Base-by-base conservation (phyloP, 2,888 invertebrate species). In the Epiblema foenella region DNA sequence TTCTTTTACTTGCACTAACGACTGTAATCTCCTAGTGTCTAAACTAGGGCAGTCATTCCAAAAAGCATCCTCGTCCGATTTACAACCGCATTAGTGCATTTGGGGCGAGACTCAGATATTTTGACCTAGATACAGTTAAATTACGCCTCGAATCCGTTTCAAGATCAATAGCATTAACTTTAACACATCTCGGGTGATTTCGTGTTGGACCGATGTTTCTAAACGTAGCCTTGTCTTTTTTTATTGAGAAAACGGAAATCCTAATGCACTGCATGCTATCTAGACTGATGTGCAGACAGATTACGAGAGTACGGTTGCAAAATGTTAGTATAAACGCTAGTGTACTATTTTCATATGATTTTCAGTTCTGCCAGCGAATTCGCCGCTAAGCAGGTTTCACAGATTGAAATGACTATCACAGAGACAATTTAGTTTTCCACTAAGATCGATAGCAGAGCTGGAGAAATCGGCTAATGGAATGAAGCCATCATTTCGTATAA, bases 81-180 rank as follows among this genome's bases (percentile, higher is more conserved):
- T 63, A 37, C 51, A 12, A 54, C 52, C 59, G 69, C 66, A 62
- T 74, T 58, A 69, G 75, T 76, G 73, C 68, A 81, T 78, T 77
- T 79, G 75, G 81, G 79, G 75, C 80, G 77, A 76, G 74, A 72
- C 72, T 42, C 42, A 73, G 76, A 78, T 76, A 74, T 74, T 75
- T 72, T 74, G 80, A 74, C 78, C 80, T 72, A 80, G 79, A 79
- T 80, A 76, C 76, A 64, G 63, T 69, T 74, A 69, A 74, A 67
- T 67, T 71, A 67, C 56, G 54, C 51, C 4, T 39, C 64, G 42
- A 63, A 69, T 65, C 66, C 37, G 70, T 56, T 71, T 67, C 67
- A 71, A 71, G 67, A 71, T 67, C 73, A 51, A 66, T 68, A 58
- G 49, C 49, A 73, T 57, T 73, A 66, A 70, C 60, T 65, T 59